Evolutionary conservation across 2,113 vertebrate genomes (phyloP).

Genomic region (Maccullochella peelii): DNA sequence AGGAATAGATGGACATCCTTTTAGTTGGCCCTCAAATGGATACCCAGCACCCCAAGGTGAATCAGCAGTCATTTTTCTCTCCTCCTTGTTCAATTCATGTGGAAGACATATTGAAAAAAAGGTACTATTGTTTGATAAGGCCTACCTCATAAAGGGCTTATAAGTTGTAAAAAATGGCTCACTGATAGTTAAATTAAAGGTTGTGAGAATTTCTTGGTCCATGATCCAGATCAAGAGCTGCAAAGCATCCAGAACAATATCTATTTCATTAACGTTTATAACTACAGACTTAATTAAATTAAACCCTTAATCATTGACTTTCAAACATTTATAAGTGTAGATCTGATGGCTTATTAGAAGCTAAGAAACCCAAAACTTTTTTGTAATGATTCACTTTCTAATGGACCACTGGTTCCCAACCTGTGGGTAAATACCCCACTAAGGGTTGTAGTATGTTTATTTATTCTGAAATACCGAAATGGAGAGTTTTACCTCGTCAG

Average conservation of each 20-base stretch:
- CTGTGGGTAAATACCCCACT: no score
- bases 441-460: no score
- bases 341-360: background rate
- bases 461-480: no score
- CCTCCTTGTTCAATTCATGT: background rate
- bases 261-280: no score
- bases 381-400: background rate
- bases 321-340: no score
- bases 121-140: background rate
- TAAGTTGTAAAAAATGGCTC: background rate
- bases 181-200: background rate
- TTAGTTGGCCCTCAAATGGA: constrained; percentile 67
- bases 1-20: constrained; percentile 64
- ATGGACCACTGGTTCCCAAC: background rate
- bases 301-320: background rate
- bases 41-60: constrained; percentile 75
- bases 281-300: background rate
- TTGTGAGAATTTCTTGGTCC: no score
- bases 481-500: no score
- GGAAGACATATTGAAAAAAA: background rate
- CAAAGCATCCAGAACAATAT: no score
- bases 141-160: background rate
- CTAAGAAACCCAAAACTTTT: background rate
- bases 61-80: background rate
- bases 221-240: background rate